Percentiles rank a stretch among this genome's conserved stretches.
phyloP scores from a whole-genome alignment of 1,140 invertebrate genomes.

The Halesus radiatus region DNA sequence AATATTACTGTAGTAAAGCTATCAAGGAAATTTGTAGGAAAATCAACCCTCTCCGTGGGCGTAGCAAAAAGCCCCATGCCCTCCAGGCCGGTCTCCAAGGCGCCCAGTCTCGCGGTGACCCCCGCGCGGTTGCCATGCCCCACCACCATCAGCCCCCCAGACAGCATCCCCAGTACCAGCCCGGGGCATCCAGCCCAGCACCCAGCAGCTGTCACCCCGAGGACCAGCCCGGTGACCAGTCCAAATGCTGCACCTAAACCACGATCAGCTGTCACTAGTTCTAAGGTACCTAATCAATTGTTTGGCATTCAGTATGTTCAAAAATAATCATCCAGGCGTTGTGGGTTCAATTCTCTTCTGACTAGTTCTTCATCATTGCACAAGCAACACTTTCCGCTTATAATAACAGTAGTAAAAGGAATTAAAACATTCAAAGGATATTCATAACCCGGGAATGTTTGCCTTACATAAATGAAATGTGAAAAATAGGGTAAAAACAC shows the following conservation, averaged over 20 bases:
- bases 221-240: background rate
- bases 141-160: conserved; percentile 20
- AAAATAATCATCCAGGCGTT: no score
- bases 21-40: background rate
- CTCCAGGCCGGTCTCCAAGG: conserved; percentile 37
- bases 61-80: background rate
- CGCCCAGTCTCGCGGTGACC: background rate
- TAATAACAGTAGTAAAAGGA: no score
- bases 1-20: background rate
- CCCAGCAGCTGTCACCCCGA: conserved; percentile 24
- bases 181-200: conserved; percentile 11
- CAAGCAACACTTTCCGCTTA: no score
- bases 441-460: no score
- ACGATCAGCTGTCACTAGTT: conserved; percentile 27
- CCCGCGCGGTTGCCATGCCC: conserved; percentile 5
- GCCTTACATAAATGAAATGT: no score
- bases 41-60: background rate
- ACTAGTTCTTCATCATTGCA: no score
- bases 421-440: no score
- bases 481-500: no score
- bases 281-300: conserved; percentile 34
- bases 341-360: no score
- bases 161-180: conserved; percentile 8
- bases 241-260: background rate
- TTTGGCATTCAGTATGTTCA: no score